Percentiles rank a stretch among this genome's conserved stretches.
Conservation (phyloP, 1,140 invertebrate genomes). For the Magallana angulata region DNA sequence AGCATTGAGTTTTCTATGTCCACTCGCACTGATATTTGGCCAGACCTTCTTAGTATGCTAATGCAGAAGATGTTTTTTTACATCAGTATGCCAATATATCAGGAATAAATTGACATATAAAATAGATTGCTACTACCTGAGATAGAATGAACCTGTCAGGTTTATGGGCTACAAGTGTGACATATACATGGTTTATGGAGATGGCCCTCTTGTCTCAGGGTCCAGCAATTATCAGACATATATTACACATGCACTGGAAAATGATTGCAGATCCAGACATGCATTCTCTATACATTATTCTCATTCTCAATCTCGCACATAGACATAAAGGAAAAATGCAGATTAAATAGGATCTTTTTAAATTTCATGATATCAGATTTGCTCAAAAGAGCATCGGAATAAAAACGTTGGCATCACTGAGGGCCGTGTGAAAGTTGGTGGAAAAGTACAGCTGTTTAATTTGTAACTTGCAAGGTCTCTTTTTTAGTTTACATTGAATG, state of each 20-base stretch:
- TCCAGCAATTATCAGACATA: neutral
- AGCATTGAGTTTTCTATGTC: neutral
- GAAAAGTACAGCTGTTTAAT: constrained; percentile 26
- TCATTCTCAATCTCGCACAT: too few species aligned
- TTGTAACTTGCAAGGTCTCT: constrained; percentile 2
- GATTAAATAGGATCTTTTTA: too few species aligned
- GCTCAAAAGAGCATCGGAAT: neutral
- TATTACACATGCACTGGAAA: too few species aligned
- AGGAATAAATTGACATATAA: constrained; percentile 46
- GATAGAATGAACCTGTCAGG: constrained; percentile 41
- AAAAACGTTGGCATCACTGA: neutral
- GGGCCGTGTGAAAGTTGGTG: constrained; percentile 1
- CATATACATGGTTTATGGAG: constrained; percentile 12
- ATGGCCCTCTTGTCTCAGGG: neutral
- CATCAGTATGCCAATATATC: constrained; percentile 41
- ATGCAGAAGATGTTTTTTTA: constrained; percentile 39
- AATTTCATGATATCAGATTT: too few species aligned
- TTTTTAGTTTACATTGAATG: constrained; percentile 23
- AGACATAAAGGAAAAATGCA: too few species aligned
- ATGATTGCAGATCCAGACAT: too few species aligned
- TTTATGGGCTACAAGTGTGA: constrained; percentile 37
- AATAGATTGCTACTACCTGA: constrained; percentile 44
- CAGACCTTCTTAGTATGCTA: constrained; percentile 8
- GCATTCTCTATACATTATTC: too few species aligned
- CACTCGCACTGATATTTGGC: neutral